Percentiles rank a stretch among this genome's conserved stretches.
Evolutionary conservation across 2,888 invertebrate species (phyloP).

Genomic region (Hipparchia sbordonii): DNA sequence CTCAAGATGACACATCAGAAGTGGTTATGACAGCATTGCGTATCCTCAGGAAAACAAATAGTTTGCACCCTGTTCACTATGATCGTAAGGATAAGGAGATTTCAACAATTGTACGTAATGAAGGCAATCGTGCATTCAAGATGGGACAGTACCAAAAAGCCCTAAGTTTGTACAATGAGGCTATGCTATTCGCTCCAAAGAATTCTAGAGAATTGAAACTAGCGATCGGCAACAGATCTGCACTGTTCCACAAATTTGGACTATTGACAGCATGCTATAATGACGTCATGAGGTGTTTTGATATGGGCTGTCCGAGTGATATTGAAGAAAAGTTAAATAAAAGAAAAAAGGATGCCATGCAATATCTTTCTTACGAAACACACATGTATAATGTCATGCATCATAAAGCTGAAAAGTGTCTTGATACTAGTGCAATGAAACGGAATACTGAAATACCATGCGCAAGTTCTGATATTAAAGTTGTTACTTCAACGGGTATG

Average conservation of each 20-base stretch:
- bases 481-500: conserved; percentile 20
- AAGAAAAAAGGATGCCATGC: conserved; percentile 35
- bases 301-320: conserved; percentile 44
- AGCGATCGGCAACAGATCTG: conserved; percentile 50
- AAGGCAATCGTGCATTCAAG: conserved; percentile 42
- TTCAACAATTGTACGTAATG: conserved; percentile 42
- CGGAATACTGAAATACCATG: conserved; percentile 43
- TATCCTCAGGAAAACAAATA: conserved; percentile 40
- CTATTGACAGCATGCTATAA: conserved; percentile 41
- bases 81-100: conserved; percentile 36
- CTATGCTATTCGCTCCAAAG: conserved; percentile 47
- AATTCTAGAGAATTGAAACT: conserved; percentile 43
- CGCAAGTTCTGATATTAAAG: conserved; percentile 42
- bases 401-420: conserved; percentile 10
- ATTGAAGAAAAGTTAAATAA: conserved; percentile 41
- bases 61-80: conserved; percentile 16
- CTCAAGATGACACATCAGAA: conserved; percentile 41
- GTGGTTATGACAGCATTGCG: conserved; percentile 40
- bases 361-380: not conserved
- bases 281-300: conserved; percentile 47
- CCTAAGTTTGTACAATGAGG: conserved; percentile 45
- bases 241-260: conserved; percentile 38
- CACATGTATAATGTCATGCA: not conserved
- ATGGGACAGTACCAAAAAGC: conserved; percentile 35
- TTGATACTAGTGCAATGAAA: conserved; percentile 7